Evolutionary conservation across 2,797 vertebrate genomes (phyloP).

Genomic region (Trachurus trachurus): DNA sequence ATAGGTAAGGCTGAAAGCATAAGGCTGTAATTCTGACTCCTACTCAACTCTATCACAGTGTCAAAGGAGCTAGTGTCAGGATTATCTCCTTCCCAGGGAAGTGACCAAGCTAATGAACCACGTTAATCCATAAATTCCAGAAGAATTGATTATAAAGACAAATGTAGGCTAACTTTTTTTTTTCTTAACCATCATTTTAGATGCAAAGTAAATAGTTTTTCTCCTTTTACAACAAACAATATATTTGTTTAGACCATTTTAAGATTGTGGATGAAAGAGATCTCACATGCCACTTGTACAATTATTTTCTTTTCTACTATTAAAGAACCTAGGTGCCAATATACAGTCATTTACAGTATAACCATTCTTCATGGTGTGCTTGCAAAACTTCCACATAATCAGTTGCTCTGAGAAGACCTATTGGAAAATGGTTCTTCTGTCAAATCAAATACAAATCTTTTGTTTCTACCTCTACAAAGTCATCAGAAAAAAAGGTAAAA

Average conservation of each 20-base stretch:
- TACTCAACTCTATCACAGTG: slow-evolving; percentile 78
- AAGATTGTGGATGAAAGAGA: background rate
- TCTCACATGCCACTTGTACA: slow-evolving; percentile 5
- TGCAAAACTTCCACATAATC: slow-evolving; percentile 28
- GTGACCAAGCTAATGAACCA: slow-evolving; percentile 27
- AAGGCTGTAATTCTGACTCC: slow-evolving; percentile 78
- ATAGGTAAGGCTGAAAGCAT: slow-evolving; percentile 79
- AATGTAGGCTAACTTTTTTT: background rate
- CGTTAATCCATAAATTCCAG: slow-evolving; percentile 12
- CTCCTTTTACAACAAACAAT: background rate
- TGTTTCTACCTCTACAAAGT: background rate
- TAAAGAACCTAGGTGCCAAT: slow-evolving; percentile 13
- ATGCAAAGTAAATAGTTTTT: background rate
- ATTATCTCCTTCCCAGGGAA: slow-evolving; percentile 33
- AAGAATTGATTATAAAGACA: slow-evolving; percentile 26
- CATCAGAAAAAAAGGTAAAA: slow-evolving; percentile 11
- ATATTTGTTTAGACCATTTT: slow-evolving; percentile 3
- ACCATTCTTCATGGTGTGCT: slow-evolving; percentile 9
- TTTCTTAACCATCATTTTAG: background rate
- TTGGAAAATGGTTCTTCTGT: slow-evolving; percentile 15
- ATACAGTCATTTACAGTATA: background rate
- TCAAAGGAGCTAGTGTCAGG: slow-evolving; percentile 62
- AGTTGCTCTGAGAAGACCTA: slow-evolving; percentile 23
- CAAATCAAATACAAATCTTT: slow-evolving; percentile 40
- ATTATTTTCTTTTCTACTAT: background rate